Conservation (phyloP, 2,113 vertebrate genomes). For the Nothocercus nigrocapillus region DNA sequence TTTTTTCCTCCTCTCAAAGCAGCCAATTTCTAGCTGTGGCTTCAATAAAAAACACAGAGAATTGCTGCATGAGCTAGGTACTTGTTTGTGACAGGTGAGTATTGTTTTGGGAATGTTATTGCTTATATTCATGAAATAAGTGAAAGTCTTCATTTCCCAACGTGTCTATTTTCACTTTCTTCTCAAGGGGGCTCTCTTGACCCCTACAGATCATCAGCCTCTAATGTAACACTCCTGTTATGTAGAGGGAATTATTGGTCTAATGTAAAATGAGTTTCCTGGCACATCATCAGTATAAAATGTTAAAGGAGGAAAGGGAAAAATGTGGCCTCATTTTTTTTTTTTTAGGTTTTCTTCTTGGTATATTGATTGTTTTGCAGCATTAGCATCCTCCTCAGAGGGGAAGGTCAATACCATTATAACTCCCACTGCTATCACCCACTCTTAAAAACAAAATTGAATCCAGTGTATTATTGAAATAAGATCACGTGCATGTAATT, state of each 20-base stretch:
- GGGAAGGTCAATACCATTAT: constrained; percentile 51
- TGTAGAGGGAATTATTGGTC: constrained; percentile 8
- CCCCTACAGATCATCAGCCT: not conserved
- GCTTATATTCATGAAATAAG: not conserved
- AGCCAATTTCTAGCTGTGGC: not conserved
- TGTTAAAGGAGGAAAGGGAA: constrained; percentile 43
- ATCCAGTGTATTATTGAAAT: constrained; percentile 20
- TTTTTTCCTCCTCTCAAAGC: not conserved
- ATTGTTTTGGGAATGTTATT: not conserved
- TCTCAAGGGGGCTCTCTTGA: not conserved
- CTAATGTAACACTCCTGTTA: constrained; percentile 1
- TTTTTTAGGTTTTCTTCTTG: constrained; percentile 50
- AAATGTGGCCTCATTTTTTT: constrained; percentile 50
- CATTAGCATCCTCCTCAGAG: constrained; percentile 58
- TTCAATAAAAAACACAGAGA: not conserved
- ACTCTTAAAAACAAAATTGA: constrained; percentile 56
- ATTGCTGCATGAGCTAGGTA: not conserved
- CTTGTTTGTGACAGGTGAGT: not conserved
- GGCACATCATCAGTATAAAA: constrained; percentile 32
- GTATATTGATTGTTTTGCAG: constrained; percentile 59
- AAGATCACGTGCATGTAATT: not conserved
- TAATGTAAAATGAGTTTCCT: constrained; percentile 39
- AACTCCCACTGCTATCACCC: constrained; percentile 41
- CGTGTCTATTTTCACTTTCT: not conserved
- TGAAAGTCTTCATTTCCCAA: not conserved